phyloP scores from a whole-genome alignment of 2,888 invertebrate genomes.

The Tiphia femorata region DNA sequence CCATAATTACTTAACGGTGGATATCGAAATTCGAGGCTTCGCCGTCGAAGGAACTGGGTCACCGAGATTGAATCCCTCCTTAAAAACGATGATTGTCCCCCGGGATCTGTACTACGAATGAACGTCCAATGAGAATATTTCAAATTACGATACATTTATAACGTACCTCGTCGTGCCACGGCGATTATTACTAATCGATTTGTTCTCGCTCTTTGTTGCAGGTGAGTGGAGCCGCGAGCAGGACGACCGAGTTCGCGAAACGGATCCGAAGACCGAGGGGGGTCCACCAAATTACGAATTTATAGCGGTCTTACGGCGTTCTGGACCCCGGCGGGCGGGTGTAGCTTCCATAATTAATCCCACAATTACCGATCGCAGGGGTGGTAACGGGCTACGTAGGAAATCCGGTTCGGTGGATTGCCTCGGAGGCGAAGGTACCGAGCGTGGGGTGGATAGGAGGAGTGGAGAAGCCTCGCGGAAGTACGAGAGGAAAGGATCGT shows the following conservation, averaged over 20 bases:
- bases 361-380: slow-evolving; percentile 54
- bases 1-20: too few relatives aligned
- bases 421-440: slow-evolving; percentile 37
- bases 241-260: not conserved
- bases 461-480: not conserved
- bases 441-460: not conserved
- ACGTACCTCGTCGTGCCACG: not conserved
- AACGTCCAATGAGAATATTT: too few relatives aligned
- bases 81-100: too few relatives aligned
- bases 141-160: not conserved
- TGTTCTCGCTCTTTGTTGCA: slow-evolving; percentile 50
- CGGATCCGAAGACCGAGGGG: slow-evolving; percentile 26
- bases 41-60: too few relatives aligned
- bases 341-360: slow-evolving; percentile 58
- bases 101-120: too few relatives aligned
- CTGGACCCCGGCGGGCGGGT: slow-evolving; percentile 21
- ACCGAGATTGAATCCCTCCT: too few relatives aligned
- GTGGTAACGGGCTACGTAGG: slow-evolving; percentile 31
- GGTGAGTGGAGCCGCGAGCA: slow-evolving; percentile 50
- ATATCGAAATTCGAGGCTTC: too few relatives aligned
- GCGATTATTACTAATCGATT: slow-evolving; percentile 33
- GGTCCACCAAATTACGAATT: slow-evolving; percentile 49
- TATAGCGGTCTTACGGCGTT: slow-evolving; percentile 28
- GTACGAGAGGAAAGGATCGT: not conserved
- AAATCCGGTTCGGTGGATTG: slow-evolving; percentile 42